Evolutionary conservation across 2,797 vertebrate genomes (phyloP), one percentile per base, ranked within the genome.

Genomic region (Chromobotia macracanthus): DNA sequence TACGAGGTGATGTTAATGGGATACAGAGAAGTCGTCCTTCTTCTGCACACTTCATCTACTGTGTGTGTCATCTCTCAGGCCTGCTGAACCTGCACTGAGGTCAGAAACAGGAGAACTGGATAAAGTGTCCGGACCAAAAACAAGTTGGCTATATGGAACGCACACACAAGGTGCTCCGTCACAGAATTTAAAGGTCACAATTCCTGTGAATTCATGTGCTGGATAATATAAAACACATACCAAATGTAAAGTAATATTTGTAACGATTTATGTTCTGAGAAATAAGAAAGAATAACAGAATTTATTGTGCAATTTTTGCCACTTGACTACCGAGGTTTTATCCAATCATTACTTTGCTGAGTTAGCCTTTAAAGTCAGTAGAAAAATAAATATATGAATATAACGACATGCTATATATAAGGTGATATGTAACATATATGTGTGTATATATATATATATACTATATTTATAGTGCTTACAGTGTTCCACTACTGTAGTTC

Each of bases 1-100:
- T 83, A 83, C 23, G 73, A 80, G 77, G 78, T 76, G 82, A 80
- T 80, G 82, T 75, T 72, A 83, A 83, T 80, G 69, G 73, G 82
- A 83, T 83, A 69, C 68, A 64, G 72, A 75, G 67, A 69, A 28
- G 5, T 56, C 72, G 38, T 68, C 64, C 60, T 53, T 31, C 66
- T 77, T 68, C 41, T 68, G 51, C 75, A 68, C 51, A 58, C 75
- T 76, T 70, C 65, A 77, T 77, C 56, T 50, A 19, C 65, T 2
- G 55, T 60, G 65, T 51, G 31, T 64, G 76, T 71, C 76, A 78
- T 71, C 56, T 35, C 23, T 72, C 25, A 41, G 51, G 80, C 74
- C 68, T 72, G 51, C 61, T 77, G 80, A 82, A 82, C 80, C 69
- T 67, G 41, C 5, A 12, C 41, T 41, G 68, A 51, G 80, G 80